Conservation (phyloP, 2,797 vertebrate species). For the Typhlichthys subterraneus region DNA sequence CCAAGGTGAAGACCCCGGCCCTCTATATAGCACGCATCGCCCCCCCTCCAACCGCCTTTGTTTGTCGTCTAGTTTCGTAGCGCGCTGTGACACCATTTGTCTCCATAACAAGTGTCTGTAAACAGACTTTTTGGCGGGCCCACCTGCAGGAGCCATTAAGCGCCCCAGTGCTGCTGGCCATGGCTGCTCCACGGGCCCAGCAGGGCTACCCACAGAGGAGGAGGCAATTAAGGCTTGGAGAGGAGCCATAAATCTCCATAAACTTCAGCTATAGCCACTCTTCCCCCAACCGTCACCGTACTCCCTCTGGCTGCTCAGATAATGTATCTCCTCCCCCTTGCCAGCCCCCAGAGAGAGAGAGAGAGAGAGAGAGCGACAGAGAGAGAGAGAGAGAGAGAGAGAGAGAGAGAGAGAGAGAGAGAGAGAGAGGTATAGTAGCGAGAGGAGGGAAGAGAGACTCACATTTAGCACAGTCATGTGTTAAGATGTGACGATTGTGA, state of each 20-base stretch:
- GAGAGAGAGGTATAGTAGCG: too few species aligned
- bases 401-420: slow-evolving; percentile 14
- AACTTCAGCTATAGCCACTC: slow-evolving; percentile 70
- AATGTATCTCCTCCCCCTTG: slow-evolving; percentile 60
- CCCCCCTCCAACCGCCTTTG: slow-evolving; percentile 36
- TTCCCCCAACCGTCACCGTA: slow-evolving; percentile 19
- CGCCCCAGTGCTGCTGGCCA: slow-evolving; percentile 66
- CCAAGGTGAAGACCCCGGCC: slow-evolving; percentile 57
- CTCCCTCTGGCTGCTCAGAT: slow-evolving; percentile 69
- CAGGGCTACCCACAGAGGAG: slow-evolving; percentile 76
- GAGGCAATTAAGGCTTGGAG: slow-evolving; percentile 76
- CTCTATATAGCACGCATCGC: slow-evolving; percentile 36
- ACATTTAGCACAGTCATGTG: too few species aligned
- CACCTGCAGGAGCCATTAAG: slow-evolving; percentile 78
- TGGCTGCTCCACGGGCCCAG: slow-evolving; percentile 64
- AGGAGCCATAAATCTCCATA: slow-evolving; percentile 85
- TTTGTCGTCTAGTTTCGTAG: slow-evolving; percentile 59
- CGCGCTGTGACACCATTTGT: slow-evolving; percentile 74
- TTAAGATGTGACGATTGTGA: too few species aligned
- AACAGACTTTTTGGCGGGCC: slow-evolving; percentile 70
- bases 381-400: slow-evolving; percentile 15
- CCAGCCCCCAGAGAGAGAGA: slow-evolving; percentile 43
- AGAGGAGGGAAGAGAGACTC: neutral
- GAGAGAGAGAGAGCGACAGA: slow-evolving; percentile 15
- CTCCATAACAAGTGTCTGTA: slow-evolving; percentile 77